phyloP scores from a whole-genome alignment of 2,888 invertebrate genomes.

The Pammene aurita region DNA sequence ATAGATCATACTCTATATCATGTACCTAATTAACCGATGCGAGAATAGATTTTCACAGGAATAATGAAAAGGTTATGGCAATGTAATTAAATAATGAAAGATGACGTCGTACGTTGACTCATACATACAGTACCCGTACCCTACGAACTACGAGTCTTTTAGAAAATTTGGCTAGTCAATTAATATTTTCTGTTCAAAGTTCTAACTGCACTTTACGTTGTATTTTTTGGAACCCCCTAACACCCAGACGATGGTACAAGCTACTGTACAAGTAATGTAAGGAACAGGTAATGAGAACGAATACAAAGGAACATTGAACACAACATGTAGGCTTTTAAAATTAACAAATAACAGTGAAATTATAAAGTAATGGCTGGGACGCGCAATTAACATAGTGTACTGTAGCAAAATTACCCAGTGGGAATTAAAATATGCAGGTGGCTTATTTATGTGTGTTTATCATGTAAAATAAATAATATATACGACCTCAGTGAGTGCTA shows the following conservation, averaged over 20 bases:
- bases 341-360: not conserved
- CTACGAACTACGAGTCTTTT: too few relatives aligned
- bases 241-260: too few relatives aligned
- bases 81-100: not conserved
- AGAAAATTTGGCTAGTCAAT: too few relatives aligned
- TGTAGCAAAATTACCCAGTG: not conserved
- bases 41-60: not conserved
- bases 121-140: too few relatives aligned
- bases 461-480: not conserved
- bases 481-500: too few relatives aligned
- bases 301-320: not conserved
- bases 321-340: not conserved
- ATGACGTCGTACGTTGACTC: too few relatives aligned
- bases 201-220: too few relatives aligned
- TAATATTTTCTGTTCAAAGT: too few relatives aligned
- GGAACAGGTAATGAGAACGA: not conserved
- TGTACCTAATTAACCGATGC: not conserved
- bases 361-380: not conserved
- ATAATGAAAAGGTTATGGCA: not conserved
- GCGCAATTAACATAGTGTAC: conserved; percentile 3
- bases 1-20: not conserved
- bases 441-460: not conserved
- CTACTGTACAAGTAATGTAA: not conserved
- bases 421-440: not conserved
- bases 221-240: too few relatives aligned